Evolutionary conservation across 2,888 invertebrate genomes (phyloP).

Genomic region (Brenthis hecate): DNA sequence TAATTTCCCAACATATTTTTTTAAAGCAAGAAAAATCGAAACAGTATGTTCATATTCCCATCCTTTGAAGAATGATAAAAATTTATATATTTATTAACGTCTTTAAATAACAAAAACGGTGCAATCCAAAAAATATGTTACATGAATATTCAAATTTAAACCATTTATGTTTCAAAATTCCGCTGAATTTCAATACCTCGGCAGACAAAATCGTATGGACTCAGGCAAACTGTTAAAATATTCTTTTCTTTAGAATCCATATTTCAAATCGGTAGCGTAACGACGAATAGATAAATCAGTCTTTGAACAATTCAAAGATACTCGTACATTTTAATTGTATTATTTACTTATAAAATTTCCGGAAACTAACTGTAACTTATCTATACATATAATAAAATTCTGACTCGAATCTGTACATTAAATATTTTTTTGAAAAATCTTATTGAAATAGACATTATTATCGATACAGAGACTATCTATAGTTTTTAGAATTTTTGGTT

Average conservation of each 20-base stretch:
- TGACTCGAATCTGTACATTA: no score
- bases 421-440: no score
- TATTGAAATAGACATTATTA: no score
- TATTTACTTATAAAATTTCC: background rate
- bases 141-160: constrained; percentile 17
- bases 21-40: no score
- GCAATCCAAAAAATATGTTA: constrained; percentile 14
- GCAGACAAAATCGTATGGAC: constrained; percentile 11
- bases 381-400: no score
- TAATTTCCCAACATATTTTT: no score
- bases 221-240: constrained; percentile 17
- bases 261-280: constrained; percentile 13
- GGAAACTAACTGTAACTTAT: no score
- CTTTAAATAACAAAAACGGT: constrained; percentile 2
- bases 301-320: constrained; percentile 5
- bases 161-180: constrained; percentile 21
- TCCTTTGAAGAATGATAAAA: no score
- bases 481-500: no score
- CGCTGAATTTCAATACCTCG: constrained; percentile 17
- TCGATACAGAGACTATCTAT: background rate
- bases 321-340: constrained; percentile 1
- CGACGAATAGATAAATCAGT: constrained; percentile 6
- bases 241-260: constrained; percentile 17
- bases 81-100: background rate
- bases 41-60: no score